These are phyloP conservation scores for Acrobasis repandana DNA, from an alignment of 2,888 invertebrate genomes.

Conservation along the genomic window DNA sequence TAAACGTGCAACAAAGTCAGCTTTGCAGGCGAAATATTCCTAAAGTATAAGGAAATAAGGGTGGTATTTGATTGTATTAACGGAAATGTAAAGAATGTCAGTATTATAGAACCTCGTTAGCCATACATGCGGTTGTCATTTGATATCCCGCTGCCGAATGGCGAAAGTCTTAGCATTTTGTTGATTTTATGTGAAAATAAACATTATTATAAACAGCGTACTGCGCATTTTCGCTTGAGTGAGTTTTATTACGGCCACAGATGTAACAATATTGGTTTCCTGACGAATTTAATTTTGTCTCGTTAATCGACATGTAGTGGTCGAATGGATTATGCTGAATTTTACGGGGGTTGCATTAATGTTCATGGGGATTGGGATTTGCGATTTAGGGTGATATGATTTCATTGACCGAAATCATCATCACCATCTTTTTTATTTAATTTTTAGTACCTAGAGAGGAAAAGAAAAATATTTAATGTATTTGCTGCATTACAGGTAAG, in stretches of 20 bases:
- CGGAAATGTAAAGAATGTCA: slow-evolving; percentile 52
- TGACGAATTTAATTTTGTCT: slow-evolving; percentile 73
- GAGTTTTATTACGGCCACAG: slow-evolving; percentile 46
- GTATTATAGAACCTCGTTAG: slow-evolving; percentile 68
- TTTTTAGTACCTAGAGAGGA: too few relatives aligned
- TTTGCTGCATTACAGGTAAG: too few relatives aligned
- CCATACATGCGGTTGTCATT: slow-evolving; percentile 71
- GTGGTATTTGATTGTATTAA: slow-evolving; percentile 44
- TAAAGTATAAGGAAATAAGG: slow-evolving; percentile 36
- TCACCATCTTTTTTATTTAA: too few relatives aligned
- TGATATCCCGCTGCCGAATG: slow-evolving; percentile 59
- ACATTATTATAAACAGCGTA: slow-evolving; percentile 41
- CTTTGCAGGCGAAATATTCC: slow-evolving; percentile 35
- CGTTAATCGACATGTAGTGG: slow-evolving; percentile 72
- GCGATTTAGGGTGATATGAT: slow-evolving; percentile 17
- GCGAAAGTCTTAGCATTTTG: slow-evolving; percentile 41
- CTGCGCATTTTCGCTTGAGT: slow-evolving; percentile 44
- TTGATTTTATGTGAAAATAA: slow-evolving; percentile 44
- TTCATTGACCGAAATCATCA: background rate
- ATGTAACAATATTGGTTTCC: slow-evolving; percentile 67
- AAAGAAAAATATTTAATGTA: too few relatives aligned
- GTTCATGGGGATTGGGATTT: slow-evolving; percentile 32
- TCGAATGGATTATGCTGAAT: slow-evolving; percentile 66
- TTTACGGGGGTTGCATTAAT: slow-evolving; percentile 48
- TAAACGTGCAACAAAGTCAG: slow-evolving; percentile 46